Percentiles rank a stretch among this genome's conserved stretches.
phyloP scores from a whole-genome alignment of 2,797 vertebrate genomes.

The Gorsachius magnificus region DNA sequence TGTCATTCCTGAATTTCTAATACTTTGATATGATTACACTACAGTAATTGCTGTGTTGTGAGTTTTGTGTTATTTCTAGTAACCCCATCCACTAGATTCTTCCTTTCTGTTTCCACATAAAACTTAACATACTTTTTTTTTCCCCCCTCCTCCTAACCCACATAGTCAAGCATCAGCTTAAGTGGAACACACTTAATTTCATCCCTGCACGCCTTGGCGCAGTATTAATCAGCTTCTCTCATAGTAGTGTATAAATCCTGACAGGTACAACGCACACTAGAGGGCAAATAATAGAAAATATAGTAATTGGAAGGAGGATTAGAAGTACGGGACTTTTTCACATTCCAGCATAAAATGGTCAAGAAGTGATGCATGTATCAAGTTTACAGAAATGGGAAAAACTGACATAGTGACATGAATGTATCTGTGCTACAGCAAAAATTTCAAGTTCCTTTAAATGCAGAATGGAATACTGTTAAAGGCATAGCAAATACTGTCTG shows the following conservation, averaged over 20 bases:
- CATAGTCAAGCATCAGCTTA: neutral
- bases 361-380: neutral
- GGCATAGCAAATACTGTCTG: neutral
- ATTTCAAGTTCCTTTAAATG: neutral
- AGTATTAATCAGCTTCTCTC: neutral
- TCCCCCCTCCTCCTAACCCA: neutral
- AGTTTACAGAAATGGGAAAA: neutral
- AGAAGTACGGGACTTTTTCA: neutral
- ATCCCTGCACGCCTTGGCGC: neutral
- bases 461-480: neutral
- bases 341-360: neutral
- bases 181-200: neutral
- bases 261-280: neutral
- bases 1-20: neutral
- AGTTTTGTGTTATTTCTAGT: neutral
- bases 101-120: neutral
- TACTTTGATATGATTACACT: neutral
- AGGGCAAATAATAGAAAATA: neutral
- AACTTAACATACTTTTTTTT: neutral
- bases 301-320: neutral
- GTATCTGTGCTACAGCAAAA: neutral
- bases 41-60: neutral
- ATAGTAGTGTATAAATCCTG: neutral
- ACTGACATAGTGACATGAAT: neutral
- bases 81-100: neutral